Evolutionary conservation across 2,797 vertebrate species (phyloP).

Genomic region (Syngnathus acus): DNA sequence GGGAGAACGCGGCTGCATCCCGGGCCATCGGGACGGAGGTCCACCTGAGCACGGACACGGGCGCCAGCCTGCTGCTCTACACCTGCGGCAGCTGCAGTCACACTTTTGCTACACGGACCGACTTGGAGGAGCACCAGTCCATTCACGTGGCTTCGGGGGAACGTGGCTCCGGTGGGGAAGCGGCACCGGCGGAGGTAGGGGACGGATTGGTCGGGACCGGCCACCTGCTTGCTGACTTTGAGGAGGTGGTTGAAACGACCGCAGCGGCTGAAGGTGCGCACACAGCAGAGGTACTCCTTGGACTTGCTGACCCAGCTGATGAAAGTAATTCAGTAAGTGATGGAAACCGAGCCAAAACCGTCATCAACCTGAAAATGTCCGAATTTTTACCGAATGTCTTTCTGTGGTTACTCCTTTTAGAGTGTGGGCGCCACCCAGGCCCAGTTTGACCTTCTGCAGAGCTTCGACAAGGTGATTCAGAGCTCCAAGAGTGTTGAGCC

Average conservation of each 20-base stretch:
- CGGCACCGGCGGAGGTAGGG: conserved; percentile 44
- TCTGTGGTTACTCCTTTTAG: conserved; percentile 50
- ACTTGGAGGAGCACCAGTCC: conserved; percentile 79
- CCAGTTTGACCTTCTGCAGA: conserved; percentile 76
- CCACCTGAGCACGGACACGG: conserved; percentile 66
- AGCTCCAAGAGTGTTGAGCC: conserved; percentile 56
- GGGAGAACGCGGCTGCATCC: conserved; percentile 33
- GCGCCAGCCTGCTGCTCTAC: conserved; percentile 76
- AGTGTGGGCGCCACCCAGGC: conserved; percentile 63
- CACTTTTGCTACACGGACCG: conserved; percentile 77
- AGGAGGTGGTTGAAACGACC: conserved; percentile 78
- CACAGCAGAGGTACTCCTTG: conserved; percentile 64
- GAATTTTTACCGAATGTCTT: conserved; percentile 17
- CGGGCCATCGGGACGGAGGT: conserved; percentile 66
- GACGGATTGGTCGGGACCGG: conserved; percentile 69
- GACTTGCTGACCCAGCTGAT: conserved; percentile 53
- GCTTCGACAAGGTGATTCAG: conserved; percentile 69
- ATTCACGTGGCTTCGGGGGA: conserved; percentile 59
- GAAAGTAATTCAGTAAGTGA: conserved; percentile 51
- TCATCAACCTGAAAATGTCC: background rate
- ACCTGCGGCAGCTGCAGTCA: conserved; percentile 81
- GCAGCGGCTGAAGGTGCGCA: conserved; percentile 68
- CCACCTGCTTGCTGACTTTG: conserved; percentile 73
- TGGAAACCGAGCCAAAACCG: background rate
- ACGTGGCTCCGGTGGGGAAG: conserved; percentile 33